A percentile compares a stretch with the other conserved stretches of the same genome.
phyloP scores from a whole-genome alignment of 2,888 invertebrate species.

The Carpatolechia fugitivella region DNA sequence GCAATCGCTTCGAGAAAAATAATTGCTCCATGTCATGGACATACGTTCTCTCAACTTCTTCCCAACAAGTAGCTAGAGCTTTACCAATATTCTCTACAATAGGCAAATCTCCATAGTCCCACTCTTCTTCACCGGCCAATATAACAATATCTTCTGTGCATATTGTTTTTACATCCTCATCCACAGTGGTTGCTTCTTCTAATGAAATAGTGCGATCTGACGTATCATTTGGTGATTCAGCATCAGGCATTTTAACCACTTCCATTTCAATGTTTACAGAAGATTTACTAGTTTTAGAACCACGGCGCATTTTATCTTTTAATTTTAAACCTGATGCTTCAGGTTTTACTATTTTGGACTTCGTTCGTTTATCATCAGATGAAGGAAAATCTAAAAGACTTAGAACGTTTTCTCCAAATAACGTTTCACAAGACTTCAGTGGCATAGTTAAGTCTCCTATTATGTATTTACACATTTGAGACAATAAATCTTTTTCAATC shows the following conservation, averaged over 20 bases:
- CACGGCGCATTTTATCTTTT: constrained; percentile 45
- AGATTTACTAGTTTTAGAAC: constrained; percentile 47
- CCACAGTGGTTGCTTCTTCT: constrained; percentile 33
- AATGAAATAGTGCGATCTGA: constrained; percentile 29
- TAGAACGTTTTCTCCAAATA: constrained; percentile 65
- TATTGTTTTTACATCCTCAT: constrained; percentile 32
- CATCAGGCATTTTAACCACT: constrained; percentile 39
- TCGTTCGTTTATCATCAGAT: constrained; percentile 56
- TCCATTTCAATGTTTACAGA: constrained; percentile 39
- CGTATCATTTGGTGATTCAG: constrained; percentile 34
- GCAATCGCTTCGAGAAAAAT: constrained; percentile 77
- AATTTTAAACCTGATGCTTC: constrained; percentile 46
- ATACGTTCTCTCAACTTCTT: constrained; percentile 69
- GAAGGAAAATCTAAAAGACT: constrained; percentile 54
- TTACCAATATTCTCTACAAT: constrained; percentile 52
- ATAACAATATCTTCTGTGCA: constrained; percentile 40
- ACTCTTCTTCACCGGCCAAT: constrained; percentile 65
- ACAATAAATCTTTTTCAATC: constrained; percentile 76
- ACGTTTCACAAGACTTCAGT: constrained; percentile 45
- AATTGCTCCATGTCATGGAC: constrained; percentile 75
- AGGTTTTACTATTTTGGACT: constrained; percentile 58
- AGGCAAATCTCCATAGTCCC: constrained; percentile 67
- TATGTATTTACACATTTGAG: constrained; percentile 68
- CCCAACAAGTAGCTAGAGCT: constrained; percentile 73
- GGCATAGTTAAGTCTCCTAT: constrained; percentile 61